These are phyloP conservation scores for Piprites chloris DNA, from an alignment of 2,113 vertebrate species.

Conservation along the genomic window DNA sequence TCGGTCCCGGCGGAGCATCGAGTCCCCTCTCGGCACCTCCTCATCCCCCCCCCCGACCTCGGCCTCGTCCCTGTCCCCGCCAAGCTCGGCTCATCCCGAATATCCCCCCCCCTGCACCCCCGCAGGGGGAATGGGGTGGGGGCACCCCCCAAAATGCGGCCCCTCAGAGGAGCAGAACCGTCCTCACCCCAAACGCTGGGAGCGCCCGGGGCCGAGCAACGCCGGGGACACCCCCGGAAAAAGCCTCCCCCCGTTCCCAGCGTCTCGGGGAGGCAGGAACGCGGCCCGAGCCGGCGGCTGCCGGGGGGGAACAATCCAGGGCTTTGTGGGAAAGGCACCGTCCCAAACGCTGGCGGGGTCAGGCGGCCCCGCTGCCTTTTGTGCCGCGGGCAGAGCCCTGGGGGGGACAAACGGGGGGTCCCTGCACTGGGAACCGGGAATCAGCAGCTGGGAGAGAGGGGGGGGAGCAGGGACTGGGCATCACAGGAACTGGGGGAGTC, in stretches of 20 bases:
- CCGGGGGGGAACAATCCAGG: not conserved
- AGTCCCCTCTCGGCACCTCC: not conserved
- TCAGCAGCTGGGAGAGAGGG: not conserved
- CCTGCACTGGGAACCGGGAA: not conserved
- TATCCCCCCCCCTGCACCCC: not conserved
- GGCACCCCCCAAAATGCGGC: not conserved
- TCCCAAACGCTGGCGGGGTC: not conserved
- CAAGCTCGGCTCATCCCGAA: not conserved
- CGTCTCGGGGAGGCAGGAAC: not conserved
- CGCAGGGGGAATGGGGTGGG: not conserved
- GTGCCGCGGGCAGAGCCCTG: not conserved
- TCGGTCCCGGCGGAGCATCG: not conserved
- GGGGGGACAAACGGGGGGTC: not conserved
- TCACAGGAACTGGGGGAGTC: not conserved
- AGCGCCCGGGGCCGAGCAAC: not conserved
- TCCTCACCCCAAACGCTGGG: not conserved
- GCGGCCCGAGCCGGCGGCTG: not conserved
- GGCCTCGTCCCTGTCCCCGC: not conserved
- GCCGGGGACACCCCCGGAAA: not conserved
- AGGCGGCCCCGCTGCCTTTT: not conserved
- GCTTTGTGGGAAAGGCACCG: conserved; percentile 16
- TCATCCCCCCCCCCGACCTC: not conserved
- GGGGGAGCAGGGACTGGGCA: not conserved
- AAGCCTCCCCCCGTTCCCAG: not conserved
- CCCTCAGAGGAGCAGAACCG: fast-evolving